Evolutionary conservation across 2,113 vertebrate species (phyloP), one percentile per base, ranked within the genome.

Genomic region (Cyanocitta stelleri): DNA sequence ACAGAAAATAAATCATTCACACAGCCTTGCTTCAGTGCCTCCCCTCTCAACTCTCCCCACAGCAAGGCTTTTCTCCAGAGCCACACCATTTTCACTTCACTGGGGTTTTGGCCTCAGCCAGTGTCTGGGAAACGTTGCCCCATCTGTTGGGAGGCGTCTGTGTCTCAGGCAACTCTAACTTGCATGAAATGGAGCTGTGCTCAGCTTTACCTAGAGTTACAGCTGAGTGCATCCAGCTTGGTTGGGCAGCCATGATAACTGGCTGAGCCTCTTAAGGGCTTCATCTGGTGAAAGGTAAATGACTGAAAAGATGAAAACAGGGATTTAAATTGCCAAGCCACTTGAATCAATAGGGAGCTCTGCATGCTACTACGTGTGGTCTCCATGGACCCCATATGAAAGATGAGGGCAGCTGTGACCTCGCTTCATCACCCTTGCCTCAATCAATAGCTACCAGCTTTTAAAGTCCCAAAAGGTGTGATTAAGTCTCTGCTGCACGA

Each of bases 391-490:
- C 46, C 79, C 69, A n/a, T 69, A 78, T 87, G 88, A 93, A 93
- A 68, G 92, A 89, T 87, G 76, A 93, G 92, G 80, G 90, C 96
- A 97, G 96, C 95, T 96, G 96, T 89, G 96, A 94, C 95, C 80
- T 78, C 13, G 1, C 79, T 89, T 93, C 89, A 90, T 85, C 87
- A 87, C 73, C 66, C 80, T 67, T 69, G 69, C 95, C 61, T 93
- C 93, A 87, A 96, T 97, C 96, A 96, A 97, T 97, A 96, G 76
- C 69, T 75, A 92, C 86, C 83, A 93, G 90, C 76, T 92, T 96
- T 89, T 87, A 39, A 62, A 89, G 76, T 96, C 96, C 96, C 95
- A 93, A 93, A 97, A 96, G 93, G 96, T 97, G 93, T 90, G 96
- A 96, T 96, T 96, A 96, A 95, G 89, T 41, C 90, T 86, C 68